A percentile compares a stretch with the other conserved stretches of the same genome.
Conservation (phyloP, 2,113 vertebrate species). For the Nibea albiflora region DNA sequence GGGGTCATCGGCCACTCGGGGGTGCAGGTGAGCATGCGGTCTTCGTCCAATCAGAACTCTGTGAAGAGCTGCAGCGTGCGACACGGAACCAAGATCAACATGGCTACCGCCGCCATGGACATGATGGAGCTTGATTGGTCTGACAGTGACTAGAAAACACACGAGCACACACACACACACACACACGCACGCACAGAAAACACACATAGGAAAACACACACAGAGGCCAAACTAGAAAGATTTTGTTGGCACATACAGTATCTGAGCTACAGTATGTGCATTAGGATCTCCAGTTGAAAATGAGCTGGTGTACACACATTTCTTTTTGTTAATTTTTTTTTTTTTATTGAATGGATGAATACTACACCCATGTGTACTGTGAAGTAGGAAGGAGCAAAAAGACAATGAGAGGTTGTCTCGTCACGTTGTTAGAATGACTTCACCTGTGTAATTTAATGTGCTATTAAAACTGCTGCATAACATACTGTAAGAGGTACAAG, state of each 20-base stretch:
- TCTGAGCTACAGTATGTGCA: constrained; percentile 58
- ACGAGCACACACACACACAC: constrained; percentile 8
- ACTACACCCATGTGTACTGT: constrained; percentile 68
- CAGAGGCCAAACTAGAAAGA: constrained; percentile 62
- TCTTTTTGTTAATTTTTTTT: constrained; percentile 53
- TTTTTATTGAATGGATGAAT: constrained; percentile 66
- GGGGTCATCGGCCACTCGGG: constrained; percentile 91
- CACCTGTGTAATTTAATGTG: constrained; percentile 74
- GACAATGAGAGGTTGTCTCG: constrained; percentile 48
- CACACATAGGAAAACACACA: constrained; percentile 41
- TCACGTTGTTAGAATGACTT: constrained; percentile 62
- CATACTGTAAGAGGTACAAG: constrained; percentile 71
- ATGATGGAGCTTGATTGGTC: constrained; percentile 95
- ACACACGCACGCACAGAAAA: constrained; percentile 24
- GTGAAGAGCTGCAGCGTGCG: constrained; percentile 95
- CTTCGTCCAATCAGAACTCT: constrained; percentile 95
- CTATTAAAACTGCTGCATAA: constrained; percentile 71
- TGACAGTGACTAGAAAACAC: constrained; percentile 86
- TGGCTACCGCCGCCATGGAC: constrained; percentile 88
- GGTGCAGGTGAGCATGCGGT: constrained; percentile 97
- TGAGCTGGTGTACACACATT: constrained; percentile 62
- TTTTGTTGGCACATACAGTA: constrained; percentile 52
- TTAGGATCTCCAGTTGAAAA: constrained; percentile 48
- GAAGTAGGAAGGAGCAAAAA: constrained; percentile 61
- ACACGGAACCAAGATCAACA: constrained; percentile 95